Evolutionary conservation across 1,140 invertebrate species (phyloP), one percentile per base, ranked within the genome.

Genomic region (Formica selysi): DNA sequence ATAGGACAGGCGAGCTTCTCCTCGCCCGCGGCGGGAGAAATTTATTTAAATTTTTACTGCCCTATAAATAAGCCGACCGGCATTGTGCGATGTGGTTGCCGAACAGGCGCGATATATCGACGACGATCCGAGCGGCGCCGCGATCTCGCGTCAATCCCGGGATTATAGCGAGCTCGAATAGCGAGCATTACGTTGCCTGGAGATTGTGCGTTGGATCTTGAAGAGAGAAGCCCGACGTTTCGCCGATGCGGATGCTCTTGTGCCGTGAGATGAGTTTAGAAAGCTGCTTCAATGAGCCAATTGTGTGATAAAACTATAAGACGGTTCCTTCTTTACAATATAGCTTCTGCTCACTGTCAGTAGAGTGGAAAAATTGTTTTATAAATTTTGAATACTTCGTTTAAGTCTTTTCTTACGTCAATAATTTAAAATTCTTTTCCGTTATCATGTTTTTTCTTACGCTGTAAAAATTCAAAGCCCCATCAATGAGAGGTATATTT

Each of bases 31-130:
- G 54, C 44, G 71, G 89, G 71, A 87, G 85, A 88, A 90, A 92
- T 92, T 92, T 92, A 92, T 92, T 92, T 78, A 91, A 92, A 92
- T 91, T 90, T 92, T 92, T 92, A 92, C 87, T 91, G 85, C 86
- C 85, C 91, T 88, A 92, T 92, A 92, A 92, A 92, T 92, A 92
- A 92, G 64, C 70, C 61, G 64, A 67, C 32, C 61, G 86, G 70
- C 73, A 89, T 88, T 92, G 88, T 88, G 70, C 71, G 80, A 89
- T 79, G 59, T 16, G 79, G 86, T 90, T 89, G 76, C 54, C 41
- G 74, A 16, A 48, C 57, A 62, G 10, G 2, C 68, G 54, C 61
- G 80, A 90, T 48, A 48, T 48, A 48, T 87, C 80, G 73, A 78
- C 54, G 38, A 48, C 32, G 67, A 78, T 64, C 85, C 59, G 51